Conservation (phyloP, 64 coral and sea anemone species). For the Montipora capricornis region DNA sequence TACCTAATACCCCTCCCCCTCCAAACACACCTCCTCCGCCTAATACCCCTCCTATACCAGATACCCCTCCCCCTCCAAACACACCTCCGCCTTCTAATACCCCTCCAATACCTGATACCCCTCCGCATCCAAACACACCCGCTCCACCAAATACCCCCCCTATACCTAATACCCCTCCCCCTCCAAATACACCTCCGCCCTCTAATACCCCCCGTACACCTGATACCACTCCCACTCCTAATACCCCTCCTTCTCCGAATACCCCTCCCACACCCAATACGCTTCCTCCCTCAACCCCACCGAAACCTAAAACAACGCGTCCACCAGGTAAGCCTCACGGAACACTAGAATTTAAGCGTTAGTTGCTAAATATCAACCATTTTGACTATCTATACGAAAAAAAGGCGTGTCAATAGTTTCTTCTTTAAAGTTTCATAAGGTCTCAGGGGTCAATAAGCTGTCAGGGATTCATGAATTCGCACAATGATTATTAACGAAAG, state of each 20-base stretch:
- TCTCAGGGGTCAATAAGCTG: too few relatives aligned
- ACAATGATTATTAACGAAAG: too few relatives aligned
- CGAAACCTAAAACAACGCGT: conserved; percentile 27
- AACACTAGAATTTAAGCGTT: background rate
- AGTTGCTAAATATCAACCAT: too few relatives aligned
- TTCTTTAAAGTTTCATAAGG: too few relatives aligned
- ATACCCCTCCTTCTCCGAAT: conserved; percentile 33
- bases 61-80: conserved; percentile 7
- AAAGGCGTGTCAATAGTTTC: too few relatives aligned
- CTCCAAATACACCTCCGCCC: conserved; percentile 48
- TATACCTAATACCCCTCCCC: conserved; percentile 32
- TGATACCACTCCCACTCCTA: conserved; percentile 12
- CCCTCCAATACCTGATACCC: conserved; percentile 19
- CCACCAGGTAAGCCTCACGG: conserved; percentile 39
- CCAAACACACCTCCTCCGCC: conserved; percentile 61
- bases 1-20: conserved; percentile 32
- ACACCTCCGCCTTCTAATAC: conserved; percentile 71
- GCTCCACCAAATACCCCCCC: conserved; percentile 42
- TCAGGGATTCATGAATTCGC: too few relatives aligned
- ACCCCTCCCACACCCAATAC: conserved; percentile 22
- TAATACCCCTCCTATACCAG: conserved; percentile 55
- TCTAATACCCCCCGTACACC: conserved; percentile 60
- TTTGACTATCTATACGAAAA: too few relatives aligned
- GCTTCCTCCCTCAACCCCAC: conserved; percentile 3
- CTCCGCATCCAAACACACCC: conserved; percentile 20